These are phyloP conservation scores for Menidia beryllina DNA, from an alignment of 2,113 vertebrate genomes.

Conservation along the genomic window DNA sequence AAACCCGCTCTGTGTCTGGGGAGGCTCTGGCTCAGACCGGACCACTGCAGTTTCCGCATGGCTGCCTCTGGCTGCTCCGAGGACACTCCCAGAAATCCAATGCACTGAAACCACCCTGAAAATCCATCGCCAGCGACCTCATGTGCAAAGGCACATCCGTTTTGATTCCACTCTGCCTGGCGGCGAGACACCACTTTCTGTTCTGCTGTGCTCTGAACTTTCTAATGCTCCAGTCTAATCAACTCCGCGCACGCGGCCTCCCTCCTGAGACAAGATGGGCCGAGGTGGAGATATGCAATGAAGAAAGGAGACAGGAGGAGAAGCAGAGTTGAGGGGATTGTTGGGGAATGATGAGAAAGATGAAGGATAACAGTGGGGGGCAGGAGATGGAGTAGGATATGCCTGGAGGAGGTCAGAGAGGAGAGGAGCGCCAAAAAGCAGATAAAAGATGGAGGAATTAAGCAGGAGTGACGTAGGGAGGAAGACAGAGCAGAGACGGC, in stretches of 20 bases:
- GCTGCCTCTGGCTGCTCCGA: constrained; percentile 70
- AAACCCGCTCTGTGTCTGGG: constrained; percentile 69
- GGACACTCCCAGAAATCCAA: constrained; percentile 72
- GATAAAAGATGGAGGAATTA: constrained; percentile 49
- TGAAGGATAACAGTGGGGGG: constrained; percentile 25
- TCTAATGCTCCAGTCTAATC: constrained; percentile 73
- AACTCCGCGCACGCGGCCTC: constrained; percentile 54
- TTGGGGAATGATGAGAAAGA: constrained; percentile 16
- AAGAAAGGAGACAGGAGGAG: constrained; percentile 36
- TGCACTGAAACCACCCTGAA: constrained; percentile 72
- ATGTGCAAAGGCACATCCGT: constrained; percentile 57
- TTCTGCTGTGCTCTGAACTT: constrained; percentile 64
- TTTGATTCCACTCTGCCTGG: constrained; percentile 65
- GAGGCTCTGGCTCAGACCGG: constrained; percentile 67
- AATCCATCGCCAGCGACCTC: constrained; percentile 66
- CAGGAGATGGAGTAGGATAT: constrained; percentile 43
- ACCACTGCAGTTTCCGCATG: constrained; percentile 72
- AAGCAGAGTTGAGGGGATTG: constrained; percentile 1
- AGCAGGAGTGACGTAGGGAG: constrained; percentile 44
- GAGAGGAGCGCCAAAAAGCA: constrained; percentile 42
- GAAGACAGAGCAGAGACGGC: constrained; percentile 32
- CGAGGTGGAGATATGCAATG: constrained; percentile 46
- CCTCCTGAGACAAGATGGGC: constrained; percentile 62
- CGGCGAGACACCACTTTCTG: constrained; percentile 56
- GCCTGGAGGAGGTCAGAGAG: constrained; percentile 46